phyloP scores from a whole-genome alignment of 2,888 invertebrate species.

The Pantelozetes paolii region DNA sequence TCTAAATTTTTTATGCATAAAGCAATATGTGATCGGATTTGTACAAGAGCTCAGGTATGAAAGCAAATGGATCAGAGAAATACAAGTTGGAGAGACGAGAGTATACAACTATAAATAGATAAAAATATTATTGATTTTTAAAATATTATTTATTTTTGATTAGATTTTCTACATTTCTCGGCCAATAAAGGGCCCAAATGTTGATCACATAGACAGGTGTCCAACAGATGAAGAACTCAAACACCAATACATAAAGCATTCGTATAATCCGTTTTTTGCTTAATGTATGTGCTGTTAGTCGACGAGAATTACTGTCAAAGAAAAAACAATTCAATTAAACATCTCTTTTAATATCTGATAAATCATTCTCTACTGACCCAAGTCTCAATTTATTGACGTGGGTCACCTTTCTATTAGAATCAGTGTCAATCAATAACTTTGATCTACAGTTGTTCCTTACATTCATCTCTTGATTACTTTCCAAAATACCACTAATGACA shows the following conservation, averaged over 20 bases:
- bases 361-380: too few species aligned
- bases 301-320: neutral
- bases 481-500: too few species aligned
- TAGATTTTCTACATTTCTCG: neutral
- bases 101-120: neutral
- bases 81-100: neutral
- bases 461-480: too few species aligned
- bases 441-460: too few species aligned
- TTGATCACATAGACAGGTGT: neutral
- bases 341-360: too few species aligned
- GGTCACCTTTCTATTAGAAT: too few species aligned
- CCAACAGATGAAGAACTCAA: neutral
- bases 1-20: conserved; percentile 7
- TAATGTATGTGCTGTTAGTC: neutral
- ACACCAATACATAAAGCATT: neutral
- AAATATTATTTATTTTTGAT: neutral
- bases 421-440: too few species aligned
- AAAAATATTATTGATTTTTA: neutral
- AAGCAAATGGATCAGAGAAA: neutral
- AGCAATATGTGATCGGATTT: neutral
- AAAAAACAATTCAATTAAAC: too few species aligned
- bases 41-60: conserved; percentile 7
- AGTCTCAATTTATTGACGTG: too few species aligned
- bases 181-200: neutral
- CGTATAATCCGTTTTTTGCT: neutral